Evolutionary conservation across 2,797 vertebrate species (phyloP).

Genomic region (Silurus aristotelis): DNA sequence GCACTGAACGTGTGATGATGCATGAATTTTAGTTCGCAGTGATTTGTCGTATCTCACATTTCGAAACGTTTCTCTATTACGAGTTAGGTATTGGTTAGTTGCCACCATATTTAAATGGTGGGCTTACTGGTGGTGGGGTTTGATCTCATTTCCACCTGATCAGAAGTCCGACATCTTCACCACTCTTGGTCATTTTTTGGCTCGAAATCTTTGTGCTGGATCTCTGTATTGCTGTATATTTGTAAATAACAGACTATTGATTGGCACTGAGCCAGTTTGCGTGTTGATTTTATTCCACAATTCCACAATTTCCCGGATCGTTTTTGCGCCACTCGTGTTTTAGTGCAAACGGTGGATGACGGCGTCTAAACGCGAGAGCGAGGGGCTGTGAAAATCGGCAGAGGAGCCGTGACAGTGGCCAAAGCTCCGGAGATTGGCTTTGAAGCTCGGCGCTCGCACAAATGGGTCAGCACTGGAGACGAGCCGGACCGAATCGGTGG

Average conservation of each 20-base stretch:
- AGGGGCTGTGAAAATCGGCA: constrained; percentile 18
- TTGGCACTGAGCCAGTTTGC: background rate
- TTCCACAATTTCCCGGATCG: background rate
- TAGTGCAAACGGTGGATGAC: constrained; percentile 5
- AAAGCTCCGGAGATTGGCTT: constrained; percentile 22
- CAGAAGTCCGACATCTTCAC: too few species aligned
- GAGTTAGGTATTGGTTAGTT: too few species aligned
- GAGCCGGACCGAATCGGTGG: background rate
- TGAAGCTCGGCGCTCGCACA: background rate
- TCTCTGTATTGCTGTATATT: background rate
- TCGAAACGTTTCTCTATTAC: too few species aligned
- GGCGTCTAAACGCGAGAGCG: constrained; percentile 1
- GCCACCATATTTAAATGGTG: too few species aligned
- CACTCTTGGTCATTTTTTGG: background rate
- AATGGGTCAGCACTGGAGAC: constrained; percentile 13
- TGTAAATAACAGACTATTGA: background rate
- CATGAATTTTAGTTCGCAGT: too few species aligned
- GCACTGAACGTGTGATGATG: too few species aligned
- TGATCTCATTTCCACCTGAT: too few species aligned
- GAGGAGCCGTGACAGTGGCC: constrained; percentile 24
- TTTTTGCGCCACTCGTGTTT: constrained; percentile 11
- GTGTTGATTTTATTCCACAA: background rate
- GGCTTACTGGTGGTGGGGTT: too few species aligned
- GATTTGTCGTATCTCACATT: too few species aligned
- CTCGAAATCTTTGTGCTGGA: background rate